These are phyloP conservation scores for Pyrrhura leucotis DNA, from an alignment of 2,797 vertebrate genomes.

Conservation along the genomic window DNA sequence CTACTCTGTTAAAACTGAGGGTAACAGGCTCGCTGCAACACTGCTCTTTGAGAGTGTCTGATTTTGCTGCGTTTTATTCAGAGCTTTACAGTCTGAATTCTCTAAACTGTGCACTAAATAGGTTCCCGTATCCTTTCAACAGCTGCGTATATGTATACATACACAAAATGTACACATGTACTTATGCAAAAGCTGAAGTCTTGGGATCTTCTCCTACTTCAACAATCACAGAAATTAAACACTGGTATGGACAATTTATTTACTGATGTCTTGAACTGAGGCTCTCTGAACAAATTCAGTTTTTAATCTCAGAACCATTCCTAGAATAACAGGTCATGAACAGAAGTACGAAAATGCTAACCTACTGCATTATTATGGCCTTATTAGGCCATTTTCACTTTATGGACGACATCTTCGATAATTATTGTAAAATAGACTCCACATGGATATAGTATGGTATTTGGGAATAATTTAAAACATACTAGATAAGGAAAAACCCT, in stretches of 20 bases:
- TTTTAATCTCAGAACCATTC: neutral
- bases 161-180: neutral
- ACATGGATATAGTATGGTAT: neutral
- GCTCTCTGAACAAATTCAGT: neutral
- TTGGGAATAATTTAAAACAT: neutral
- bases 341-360: neutral
- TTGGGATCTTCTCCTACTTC: neutral
- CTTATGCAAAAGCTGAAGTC: neutral
- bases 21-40: neutral
- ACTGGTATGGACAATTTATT: neutral
- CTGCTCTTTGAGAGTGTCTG: neutral
- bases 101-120: neutral
- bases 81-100: neutral
- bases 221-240: neutral
- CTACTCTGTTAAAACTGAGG: neutral
- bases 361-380: neutral
- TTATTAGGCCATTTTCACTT: neutral
- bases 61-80: neutral
- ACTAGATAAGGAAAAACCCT: neutral
- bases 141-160: fast-evolving
- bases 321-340: neutral
- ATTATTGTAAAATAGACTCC: neutral
- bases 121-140: neutral
- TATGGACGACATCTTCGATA: neutral
- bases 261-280: neutral